Evolutionary conservation across 2,113 vertebrate species (phyloP), one percentile per base, ranked within the genome.

Genomic region (Halichoeres trimaculatus): DNA sequence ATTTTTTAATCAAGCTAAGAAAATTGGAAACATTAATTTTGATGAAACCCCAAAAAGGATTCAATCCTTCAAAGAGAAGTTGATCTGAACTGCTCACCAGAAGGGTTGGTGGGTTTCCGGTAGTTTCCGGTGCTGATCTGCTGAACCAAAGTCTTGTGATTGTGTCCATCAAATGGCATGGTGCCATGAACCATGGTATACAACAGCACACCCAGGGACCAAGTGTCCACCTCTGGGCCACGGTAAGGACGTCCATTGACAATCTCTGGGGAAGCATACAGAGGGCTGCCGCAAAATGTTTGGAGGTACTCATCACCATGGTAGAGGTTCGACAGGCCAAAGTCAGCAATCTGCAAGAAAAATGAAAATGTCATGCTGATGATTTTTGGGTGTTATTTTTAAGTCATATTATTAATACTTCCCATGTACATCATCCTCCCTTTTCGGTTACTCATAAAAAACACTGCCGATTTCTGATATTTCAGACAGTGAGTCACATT

Each of bases 181-280:
- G 95, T 93, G 60, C 97, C 97, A 0, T 99, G 96, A 35, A 99
- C 95, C 91, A 99, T 87, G 5, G 97, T 95, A 85, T 99, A 99
- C 16, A 99, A 93, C 1, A 99, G 93, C 10, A 99, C 98, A 0
- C 98, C 98, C 26, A 99, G 93, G 41, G 98, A 98, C 98, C 98
- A 99, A 79, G 97, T 98, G 91, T 99, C 98, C 84, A 99, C 98
- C 95, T 99, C 95, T 0, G 89, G 81, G 4, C 98, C 98, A 7
- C 57, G 93, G 91, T 99, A 99, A 0, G 98, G 98, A 20, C 95
- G 92, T 5, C 98, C 98, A 0, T 99, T 98, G 76, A 99, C 95
- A 1, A 99, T 99, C 90, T 99, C 98, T 0, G 98, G 98, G 0
- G 98, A 99, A 0, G 98, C 98, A 0, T 99, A 99, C 50, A 99